Evolutionary conservation across 1,140 invertebrate species (phyloP), one percentile per base, ranked within the genome.

Genomic region (Nasonia longicornis): DNA sequence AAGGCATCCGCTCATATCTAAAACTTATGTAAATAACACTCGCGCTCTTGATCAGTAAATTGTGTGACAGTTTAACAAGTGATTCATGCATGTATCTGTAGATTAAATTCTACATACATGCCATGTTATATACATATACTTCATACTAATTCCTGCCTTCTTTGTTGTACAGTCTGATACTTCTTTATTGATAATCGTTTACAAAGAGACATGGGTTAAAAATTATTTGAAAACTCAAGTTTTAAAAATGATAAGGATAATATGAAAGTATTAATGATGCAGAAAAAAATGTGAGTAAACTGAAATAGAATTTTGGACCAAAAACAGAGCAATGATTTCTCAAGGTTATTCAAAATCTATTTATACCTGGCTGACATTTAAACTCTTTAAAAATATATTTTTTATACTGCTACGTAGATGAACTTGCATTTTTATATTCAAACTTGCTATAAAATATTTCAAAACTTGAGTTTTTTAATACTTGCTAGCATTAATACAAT

Each of bases 41-140:
- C 58, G 29, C 11, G 6, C 14, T 80, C 79, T 67, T 12, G 35
- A 64, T 72, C 31, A 72, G 20, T 20, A 74, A 74, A 74, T 80
- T 71, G 45, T 76, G 64, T 81, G 63, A 81, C 73, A 81, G n/a
- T 81, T 76, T 77, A 77, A 77, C 58, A 73, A 81, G 69, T 72
- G 35, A 72, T 73, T 72, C 20, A 72, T 81, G 38, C 29, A 73
- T 52, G 58, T 48, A 81, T 73, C 11, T 72, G 26, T 26, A 77
- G 45, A 81, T 76, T 75, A 1, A 70, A 81, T 81, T 71, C 42
- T 81, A 69, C 16, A 75, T 75, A 75, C 22, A n/a, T 58, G 38
- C 11, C 45, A 11, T 75, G 29, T 70, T 22, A 2, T 75, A 22
- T 69, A 67, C n/a, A 77, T 52, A 52, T 67, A 67, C 20, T 74